Conservation (phyloP, 2,113 vertebrate species). For the Neodontobutis hainanensis region DNA sequence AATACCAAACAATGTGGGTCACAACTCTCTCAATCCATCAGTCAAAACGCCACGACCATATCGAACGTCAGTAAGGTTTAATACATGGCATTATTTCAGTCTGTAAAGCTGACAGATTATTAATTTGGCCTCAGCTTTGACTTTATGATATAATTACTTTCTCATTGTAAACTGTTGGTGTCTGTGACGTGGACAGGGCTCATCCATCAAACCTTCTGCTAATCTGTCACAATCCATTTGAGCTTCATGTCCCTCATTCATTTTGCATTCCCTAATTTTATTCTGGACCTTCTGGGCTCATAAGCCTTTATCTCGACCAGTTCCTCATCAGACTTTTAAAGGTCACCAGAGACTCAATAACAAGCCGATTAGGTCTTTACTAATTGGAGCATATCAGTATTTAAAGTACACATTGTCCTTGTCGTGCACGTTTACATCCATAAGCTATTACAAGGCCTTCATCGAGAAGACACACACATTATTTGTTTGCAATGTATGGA, state of each 20-base stretch:
- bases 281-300: slow-evolving; percentile 18
- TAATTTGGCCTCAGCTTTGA: slow-evolving; percentile 49
- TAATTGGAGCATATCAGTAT: slow-evolving; percentile 27
- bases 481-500: too few species aligned
- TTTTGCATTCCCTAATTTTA: slow-evolving; percentile 6
- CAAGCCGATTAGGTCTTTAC: slow-evolving; percentile 7
- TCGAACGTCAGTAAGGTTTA: slow-evolving; percentile 39
- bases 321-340: slow-evolving; percentile 18
- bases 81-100: slow-evolving; percentile 35
- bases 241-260: slow-evolving; percentile 12
- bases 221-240: slow-evolving; percentile 52
- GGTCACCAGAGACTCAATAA: slow-evolving; percentile 29
- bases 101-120: slow-evolving; percentile 54
- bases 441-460: too few species aligned
- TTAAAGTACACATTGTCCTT: background rate
- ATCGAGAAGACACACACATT: too few species aligned
- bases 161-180: slow-evolving; percentile 39
- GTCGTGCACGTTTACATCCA: background rate
- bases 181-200: slow-evolving; percentile 39
- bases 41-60: slow-evolving; percentile 43
- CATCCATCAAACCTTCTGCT: slow-evolving; percentile 57
- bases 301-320: slow-evolving; percentile 15
- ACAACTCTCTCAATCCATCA: slow-evolving; percentile 47
- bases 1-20: slow-evolving; percentile 28
- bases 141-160: slow-evolving; percentile 49